Evolutionary conservation across 1,140 invertebrate species (phyloP).

Genomic region (Drosophila malerkotliana): DNA sequence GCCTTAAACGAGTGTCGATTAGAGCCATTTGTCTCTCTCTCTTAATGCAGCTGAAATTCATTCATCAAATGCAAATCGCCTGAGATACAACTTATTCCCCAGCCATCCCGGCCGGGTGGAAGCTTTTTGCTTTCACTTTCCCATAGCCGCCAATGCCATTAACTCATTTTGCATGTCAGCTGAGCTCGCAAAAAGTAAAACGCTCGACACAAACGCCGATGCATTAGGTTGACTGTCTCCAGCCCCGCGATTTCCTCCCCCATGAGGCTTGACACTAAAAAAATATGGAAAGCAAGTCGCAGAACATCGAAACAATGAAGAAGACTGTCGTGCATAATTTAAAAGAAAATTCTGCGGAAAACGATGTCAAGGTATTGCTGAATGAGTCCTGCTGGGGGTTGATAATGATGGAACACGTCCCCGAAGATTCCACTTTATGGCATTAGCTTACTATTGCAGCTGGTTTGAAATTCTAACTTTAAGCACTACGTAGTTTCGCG

Average conservation of each 20-base stretch:
- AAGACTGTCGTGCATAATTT: constrained; percentile 57
- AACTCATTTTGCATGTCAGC: constrained; percentile 61
- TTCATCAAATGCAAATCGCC: constrained; percentile 39
- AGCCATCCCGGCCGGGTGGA: constrained; percentile 3
- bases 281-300: constrained; percentile 33
- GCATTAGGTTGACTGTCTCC: constrained; percentile 36
- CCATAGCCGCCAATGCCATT: constrained; percentile 47
- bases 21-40: neutral
- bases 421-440: constrained; percentile 20
- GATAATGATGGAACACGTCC: constrained; percentile 32
- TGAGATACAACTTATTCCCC: constrained; percentile 20
- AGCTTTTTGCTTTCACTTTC: constrained; percentile 40
- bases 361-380: constrained; percentile 62
- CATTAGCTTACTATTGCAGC: constrained; percentile 9
- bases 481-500: neutral
- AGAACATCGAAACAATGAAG: constrained; percentile 46
- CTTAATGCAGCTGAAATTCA: constrained; percentile 27
- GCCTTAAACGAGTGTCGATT: constrained; percentile 13
- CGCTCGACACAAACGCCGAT: constrained; percentile 37
- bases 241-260: constrained; percentile 6
- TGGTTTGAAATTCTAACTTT: neutral
- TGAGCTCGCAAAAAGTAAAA: constrained; percentile 40
- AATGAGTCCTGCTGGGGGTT: constrained; percentile 13
- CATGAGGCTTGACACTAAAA: constrained; percentile 53
- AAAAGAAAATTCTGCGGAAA: constrained; percentile 35